These are phyloP conservation scores for Zoanthus sociatus DNA, from an alignment of 92 coral and sea anemone species.

Conservation along the genomic window DNA sequence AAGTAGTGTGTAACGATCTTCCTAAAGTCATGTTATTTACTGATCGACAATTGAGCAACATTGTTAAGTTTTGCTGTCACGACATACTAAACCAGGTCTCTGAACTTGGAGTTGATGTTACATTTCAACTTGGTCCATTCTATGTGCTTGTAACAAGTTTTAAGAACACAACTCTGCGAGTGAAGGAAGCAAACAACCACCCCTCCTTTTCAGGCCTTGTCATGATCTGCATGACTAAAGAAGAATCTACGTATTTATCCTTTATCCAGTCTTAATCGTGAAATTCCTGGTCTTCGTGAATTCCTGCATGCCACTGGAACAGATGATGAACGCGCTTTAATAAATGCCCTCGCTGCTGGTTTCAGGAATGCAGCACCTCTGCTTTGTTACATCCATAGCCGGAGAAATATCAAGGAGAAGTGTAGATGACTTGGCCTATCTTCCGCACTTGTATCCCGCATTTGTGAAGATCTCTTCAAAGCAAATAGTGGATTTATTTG, in stretches of 20 bases:
- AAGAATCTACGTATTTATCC: slow-evolving; percentile 46
- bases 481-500: slow-evolving; percentile 54
- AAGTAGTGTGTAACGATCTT: slow-evolving; percentile 69
- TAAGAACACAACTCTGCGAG: slow-evolving; percentile 58
- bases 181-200: slow-evolving; percentile 8
- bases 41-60: slow-evolving; percentile 68
- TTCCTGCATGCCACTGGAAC: too few relatives aligned
- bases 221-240: slow-evolving; percentile 65
- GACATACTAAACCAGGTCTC: slow-evolving; percentile 49
- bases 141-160: slow-evolving; percentile 72
- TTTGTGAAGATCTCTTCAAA: slow-evolving; percentile 48
- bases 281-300: too few relatives aligned
- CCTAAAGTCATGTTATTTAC: slow-evolving; percentile 71
- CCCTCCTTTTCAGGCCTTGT: slow-evolving; percentile 63
- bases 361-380: slow-evolving; percentile 33
- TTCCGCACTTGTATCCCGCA: slow-evolving; percentile 13
- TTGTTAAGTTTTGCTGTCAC: slow-evolving; percentile 48
- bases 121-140: slow-evolving; percentile 81
- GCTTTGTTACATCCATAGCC: slow-evolving; percentile 58
- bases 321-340: too few relatives aligned
- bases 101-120: slow-evolving; percentile 75
- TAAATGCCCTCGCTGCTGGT: too few relatives aligned
- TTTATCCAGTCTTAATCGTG: too few relatives aligned
- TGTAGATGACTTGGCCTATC: slow-evolving; percentile 46
- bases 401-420: slow-evolving; percentile 55